phyloP scores from a whole-genome alignment of 2,888 invertebrate genomes.

The Synanthedon formicaeformis region DNA sequence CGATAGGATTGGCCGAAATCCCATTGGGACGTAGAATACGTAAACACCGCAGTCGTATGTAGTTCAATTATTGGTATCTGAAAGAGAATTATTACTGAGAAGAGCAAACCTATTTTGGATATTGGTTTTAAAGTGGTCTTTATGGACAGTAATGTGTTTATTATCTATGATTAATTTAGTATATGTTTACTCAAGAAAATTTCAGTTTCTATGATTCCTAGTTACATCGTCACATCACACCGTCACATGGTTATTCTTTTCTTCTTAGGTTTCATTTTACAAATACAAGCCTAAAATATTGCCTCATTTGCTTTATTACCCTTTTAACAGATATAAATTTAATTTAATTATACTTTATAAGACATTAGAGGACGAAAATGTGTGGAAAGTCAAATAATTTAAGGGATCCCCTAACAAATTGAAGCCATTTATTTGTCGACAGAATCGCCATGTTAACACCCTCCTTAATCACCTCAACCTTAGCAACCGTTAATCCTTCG shows the following conservation, averaged over 20 bases:
- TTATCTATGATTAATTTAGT: too few relatives aligned
- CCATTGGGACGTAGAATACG: not conserved
- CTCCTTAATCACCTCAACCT: conserved; percentile 28
- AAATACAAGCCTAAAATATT: too few relatives aligned
- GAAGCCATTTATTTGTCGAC: conserved; percentile 16
- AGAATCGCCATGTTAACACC: conserved; percentile 24
- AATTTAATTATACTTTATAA: not conserved
- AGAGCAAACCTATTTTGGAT: too few relatives aligned
- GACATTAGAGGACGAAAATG: not conserved
- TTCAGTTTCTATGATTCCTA: too few relatives aligned
- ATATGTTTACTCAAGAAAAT: too few relatives aligned
- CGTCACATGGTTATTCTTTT: too few relatives aligned
- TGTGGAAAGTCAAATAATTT: conserved; percentile 11
- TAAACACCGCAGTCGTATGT: not conserved
- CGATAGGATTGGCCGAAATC: not conserved
- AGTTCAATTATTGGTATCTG: not conserved
- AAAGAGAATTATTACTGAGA: not conserved
- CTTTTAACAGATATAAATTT: too few relatives aligned
- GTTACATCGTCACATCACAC: too few relatives aligned
- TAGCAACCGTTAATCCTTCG: conserved; percentile 19
- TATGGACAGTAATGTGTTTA: too few relatives aligned
- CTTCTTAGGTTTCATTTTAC: too few relatives aligned
- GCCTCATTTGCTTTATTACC: too few relatives aligned
- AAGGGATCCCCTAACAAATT: conserved; percentile 17
- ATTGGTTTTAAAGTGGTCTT: too few relatives aligned